Conservation (phyloP, 2,888 invertebrate genomes). For the Drosophila eohydei region DNA sequence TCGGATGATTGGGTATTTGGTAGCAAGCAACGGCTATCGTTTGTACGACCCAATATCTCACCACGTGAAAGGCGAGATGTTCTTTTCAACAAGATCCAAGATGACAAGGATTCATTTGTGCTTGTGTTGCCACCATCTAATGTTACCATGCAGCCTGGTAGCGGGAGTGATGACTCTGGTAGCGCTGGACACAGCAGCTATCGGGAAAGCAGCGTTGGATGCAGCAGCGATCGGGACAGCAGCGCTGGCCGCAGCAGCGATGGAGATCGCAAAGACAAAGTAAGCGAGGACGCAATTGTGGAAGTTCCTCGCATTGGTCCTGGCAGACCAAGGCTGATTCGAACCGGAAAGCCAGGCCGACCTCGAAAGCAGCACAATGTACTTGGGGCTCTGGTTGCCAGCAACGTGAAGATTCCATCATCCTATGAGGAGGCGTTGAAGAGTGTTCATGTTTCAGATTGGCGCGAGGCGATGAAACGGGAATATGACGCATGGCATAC, state of each 20-base stretch:
- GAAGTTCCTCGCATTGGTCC: neutral
- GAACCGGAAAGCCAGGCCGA: slow-evolving; percentile 1
- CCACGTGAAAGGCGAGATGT: too few species aligned
- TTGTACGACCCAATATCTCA: too few species aligned
- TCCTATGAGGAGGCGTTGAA: slow-evolving; percentile 10
- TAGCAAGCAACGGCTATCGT: neutral
- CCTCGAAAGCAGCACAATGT: slow-evolving; percentile 5
- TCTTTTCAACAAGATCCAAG: neutral
- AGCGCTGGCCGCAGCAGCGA: too few species aligned
- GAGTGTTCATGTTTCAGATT: neutral
- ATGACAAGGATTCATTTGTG: too few species aligned
- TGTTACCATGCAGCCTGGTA: too few species aligned
- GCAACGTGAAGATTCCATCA: neutral
- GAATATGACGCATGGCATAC: slow-evolving; percentile 2
- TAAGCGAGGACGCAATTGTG: too few species aligned
- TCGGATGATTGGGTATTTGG: neutral
- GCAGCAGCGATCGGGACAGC: too few species aligned
- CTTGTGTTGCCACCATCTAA: too few species aligned
- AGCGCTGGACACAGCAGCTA: too few species aligned
- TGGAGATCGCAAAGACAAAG: too few species aligned
- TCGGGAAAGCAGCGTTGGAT: too few species aligned
- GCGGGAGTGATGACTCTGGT: too few species aligned
- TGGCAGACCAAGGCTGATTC: slow-evolving; percentile 4
- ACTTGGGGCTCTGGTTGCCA: neutral
- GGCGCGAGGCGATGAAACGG: neutral